Evolutionary conservation across 2,113 vertebrate genomes (phyloP).

Genomic region (Bubo scandiacus): DNA sequence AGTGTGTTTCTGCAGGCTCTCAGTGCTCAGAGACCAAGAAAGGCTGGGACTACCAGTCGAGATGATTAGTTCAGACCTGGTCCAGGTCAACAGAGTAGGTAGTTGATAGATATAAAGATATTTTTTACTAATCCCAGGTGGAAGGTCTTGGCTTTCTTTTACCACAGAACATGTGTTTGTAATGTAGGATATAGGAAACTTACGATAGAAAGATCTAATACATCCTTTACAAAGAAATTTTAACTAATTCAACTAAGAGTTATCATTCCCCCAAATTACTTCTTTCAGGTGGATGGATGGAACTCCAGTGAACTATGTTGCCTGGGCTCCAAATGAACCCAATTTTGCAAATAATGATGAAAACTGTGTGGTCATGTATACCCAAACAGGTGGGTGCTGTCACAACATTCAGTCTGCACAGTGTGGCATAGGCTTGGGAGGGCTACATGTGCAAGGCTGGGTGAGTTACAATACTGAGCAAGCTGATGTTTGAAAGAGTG

Average conservation of each 20-base stretch:
- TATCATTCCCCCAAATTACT: neutral
- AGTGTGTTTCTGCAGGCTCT: neutral
- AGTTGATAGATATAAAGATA: neutral
- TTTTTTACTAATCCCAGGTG: neutral
- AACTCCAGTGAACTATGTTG: slow-evolving; percentile 81
- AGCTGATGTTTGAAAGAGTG: neutral
- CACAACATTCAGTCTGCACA: neutral
- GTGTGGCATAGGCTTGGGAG: neutral
- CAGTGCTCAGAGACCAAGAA: neutral
- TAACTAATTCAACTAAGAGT: neutral
- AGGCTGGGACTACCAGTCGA: neutral
- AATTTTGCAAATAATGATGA: slow-evolving; percentile 98
- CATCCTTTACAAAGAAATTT: neutral
- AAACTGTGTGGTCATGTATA: slow-evolving; percentile 91
- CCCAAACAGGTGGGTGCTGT: slow-evolving; percentile 79
- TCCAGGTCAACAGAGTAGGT: neutral
- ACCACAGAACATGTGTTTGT: neutral
- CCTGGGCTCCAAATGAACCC: slow-evolving; percentile 91
- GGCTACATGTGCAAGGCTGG: neutral
- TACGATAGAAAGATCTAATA: neutral
- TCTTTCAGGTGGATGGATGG: slow-evolving; percentile 90
- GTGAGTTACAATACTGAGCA: neutral
- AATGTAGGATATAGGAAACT: neutral
- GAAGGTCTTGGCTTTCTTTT: neutral
- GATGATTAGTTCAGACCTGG: neutral